phyloP scores from a whole-genome alignment of 1,140 invertebrate genomes.

The Odontomachus brunneus region DNA sequence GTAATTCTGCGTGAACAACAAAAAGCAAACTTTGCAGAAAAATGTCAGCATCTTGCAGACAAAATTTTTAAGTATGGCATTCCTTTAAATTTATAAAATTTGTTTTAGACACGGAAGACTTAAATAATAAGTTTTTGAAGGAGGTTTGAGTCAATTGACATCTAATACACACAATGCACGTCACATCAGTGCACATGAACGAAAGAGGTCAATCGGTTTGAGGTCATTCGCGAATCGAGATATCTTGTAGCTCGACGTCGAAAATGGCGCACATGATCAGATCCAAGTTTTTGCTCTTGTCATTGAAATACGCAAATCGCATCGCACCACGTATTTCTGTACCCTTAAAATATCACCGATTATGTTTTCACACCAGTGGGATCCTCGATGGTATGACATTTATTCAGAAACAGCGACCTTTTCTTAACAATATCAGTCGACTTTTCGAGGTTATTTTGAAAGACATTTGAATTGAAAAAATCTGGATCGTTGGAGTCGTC shows the following conservation, averaged over 20 bases:
- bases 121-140: not conserved
- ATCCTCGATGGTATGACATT: conserved; percentile 79
- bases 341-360: conserved; percentile 76
- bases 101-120: no score
- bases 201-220: conserved; percentile 21
- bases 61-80: no score
- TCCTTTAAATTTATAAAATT: no score
- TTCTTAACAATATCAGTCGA: not conserved
- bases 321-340: conserved; percentile 69
- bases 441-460: conserved; percentile 59
- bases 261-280: conserved; percentile 82
- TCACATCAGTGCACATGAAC: no score
- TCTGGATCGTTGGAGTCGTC: not conserved
- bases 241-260: conserved; percentile 9
- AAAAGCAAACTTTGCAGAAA: no score
- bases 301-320: conserved; percentile 72
- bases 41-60: no score
- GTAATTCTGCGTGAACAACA: no score
- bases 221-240: not conserved
- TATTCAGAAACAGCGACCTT: conserved; percentile 59
- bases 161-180: not conserved
- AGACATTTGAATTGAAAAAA: not conserved
- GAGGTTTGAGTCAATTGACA: not conserved
- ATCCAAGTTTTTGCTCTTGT: conserved; percentile 73
- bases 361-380: conserved; percentile 82